Evolutionary conservation across 2,113 vertebrate species (phyloP), one percentile per base, ranked within the genome.

Genomic region (Prinia subflava): DNA sequence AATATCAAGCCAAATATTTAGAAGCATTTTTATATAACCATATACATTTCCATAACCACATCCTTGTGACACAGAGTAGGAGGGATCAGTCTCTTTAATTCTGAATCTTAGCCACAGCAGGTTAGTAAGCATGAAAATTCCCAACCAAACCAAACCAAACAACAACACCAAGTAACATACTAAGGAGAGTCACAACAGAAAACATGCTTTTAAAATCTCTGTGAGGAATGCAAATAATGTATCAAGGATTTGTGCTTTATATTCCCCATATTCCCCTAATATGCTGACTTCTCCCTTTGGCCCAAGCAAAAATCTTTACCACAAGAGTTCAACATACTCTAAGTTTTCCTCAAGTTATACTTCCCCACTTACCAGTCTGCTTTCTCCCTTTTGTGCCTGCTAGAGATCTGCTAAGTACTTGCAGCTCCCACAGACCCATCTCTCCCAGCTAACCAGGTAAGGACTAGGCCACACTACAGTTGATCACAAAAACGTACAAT

Each of bases 1-100:
- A 90, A 90, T 67, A 91, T 28, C 83, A 88, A 83, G 47, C 14
- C 56, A 85, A 90, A 74, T 90, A 90, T 71, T 89, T 78, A 80
- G 8, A 83, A 90, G 27, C 17, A 88, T 44, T 67, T 93, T 75
- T 56, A 81, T 47, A 1, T 62, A 86, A 78, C 73, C 41, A 78
- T 19, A 88, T 19, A 57, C 7, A 70, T 76, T 81, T 89, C 37
- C 18, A 2, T 69, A 85, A 53, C 56, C 41, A 35, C 55, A 91
- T 68, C 69, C 62, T 68, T 68, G 39, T 52, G 57, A 71, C 57
- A 85, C 25, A 9, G 46, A 76, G 62, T 25, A 94, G 57, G 14
- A 89, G 10, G 49, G 56, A 75, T 65, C 73, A 65, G 60, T 92
- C 90, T 73, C 57, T 78, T 8, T 76, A 89, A 94, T 75, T 94